Evolutionary conservation across 1,140 invertebrate species (phyloP).

Genomic region (Ips typographus): DNA sequence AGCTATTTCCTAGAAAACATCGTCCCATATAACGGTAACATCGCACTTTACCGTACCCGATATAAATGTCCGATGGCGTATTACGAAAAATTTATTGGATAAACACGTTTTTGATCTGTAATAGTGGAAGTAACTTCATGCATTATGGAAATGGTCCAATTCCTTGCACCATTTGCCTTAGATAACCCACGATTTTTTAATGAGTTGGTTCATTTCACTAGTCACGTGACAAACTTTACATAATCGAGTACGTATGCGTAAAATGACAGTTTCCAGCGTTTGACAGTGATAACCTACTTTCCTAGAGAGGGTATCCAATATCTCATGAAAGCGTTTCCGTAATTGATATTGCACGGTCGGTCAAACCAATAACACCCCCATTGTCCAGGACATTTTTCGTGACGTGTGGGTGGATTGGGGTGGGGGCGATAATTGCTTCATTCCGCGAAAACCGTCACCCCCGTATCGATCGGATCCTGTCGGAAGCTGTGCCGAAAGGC

Average conservation of each 20-base stretch:
- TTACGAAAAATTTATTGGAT: neutral
- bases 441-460: slow-evolving; percentile 12
- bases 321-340: neutral
- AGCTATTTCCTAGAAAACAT: neutral
- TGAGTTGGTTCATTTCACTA: too few relatives aligned
- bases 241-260: too few relatives aligned
- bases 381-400: neutral
- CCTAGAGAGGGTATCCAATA: neutral
- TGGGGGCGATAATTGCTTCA: slow-evolving; percentile 13
- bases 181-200: too few relatives aligned
- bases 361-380: neutral
- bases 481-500: slow-evolving; percentile 38
- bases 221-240: too few relatives aligned
- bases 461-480: slow-evolving; percentile 43
- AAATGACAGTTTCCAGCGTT: too few relatives aligned
- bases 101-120: slow-evolving; percentile 1
- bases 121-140: slow-evolving; percentile 4
- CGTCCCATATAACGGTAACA: neutral
- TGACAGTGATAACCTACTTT: too few relatives aligned
- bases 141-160: neutral
- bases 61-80: neutral
- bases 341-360: neutral
- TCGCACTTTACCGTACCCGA: neutral
- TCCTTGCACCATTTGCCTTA: neutral
- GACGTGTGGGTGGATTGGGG: neutral